Conservation (phyloP, 1,140 invertebrate species). For the Glomeris maerens region DNA sequence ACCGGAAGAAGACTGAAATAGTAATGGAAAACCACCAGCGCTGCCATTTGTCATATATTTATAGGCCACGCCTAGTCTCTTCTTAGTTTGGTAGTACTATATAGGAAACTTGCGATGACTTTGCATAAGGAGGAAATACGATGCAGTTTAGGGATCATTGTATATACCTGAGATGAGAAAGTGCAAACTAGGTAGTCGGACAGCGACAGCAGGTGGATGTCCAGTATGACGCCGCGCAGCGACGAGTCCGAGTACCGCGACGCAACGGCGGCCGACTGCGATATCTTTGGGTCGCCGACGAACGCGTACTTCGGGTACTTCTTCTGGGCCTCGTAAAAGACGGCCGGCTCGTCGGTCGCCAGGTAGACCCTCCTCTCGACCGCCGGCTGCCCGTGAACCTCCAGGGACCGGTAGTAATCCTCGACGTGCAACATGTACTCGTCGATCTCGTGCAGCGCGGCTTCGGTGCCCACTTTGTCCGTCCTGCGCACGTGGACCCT, state of each 20-base stretch:
- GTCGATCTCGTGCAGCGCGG: conserved; percentile 83
- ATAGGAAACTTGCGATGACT: too few relatives aligned
- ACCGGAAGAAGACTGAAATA: too few relatives aligned
- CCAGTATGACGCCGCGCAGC: conserved; percentile 75
- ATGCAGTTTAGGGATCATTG: not conserved
- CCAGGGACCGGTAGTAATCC: conserved; percentile 45
- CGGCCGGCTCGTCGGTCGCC: conserved; percentile 67
- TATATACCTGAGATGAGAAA: conserved; percentile 78
- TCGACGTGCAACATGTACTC: conserved; percentile 94
- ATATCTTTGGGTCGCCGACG: conserved; percentile 69
- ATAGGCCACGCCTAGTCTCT: too few relatives aligned
- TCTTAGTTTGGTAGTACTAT: too few relatives aligned
- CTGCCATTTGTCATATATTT: too few relatives aligned
- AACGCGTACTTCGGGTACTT: conserved; percentile 63
- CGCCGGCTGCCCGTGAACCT: conserved; percentile 42
- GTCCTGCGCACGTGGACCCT: conserved; percentile 90
- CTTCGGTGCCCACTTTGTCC: conserved; percentile 97
- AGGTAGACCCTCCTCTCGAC: conserved; percentile 58
- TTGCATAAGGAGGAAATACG: not conserved
- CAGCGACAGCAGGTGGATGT: conserved; percentile 74
- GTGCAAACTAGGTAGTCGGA: conserved; percentile 89
- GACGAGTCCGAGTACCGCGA: conserved; percentile 77
- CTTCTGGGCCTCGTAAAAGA: conserved; percentile 27
- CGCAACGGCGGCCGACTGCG: conserved; percentile 73
- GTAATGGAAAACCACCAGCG: too few relatives aligned